These are phyloP conservation scores for Spinus pinus DNA, from an alignment of 2,797 vertebrate genomes.

Conservation along the genomic window DNA sequence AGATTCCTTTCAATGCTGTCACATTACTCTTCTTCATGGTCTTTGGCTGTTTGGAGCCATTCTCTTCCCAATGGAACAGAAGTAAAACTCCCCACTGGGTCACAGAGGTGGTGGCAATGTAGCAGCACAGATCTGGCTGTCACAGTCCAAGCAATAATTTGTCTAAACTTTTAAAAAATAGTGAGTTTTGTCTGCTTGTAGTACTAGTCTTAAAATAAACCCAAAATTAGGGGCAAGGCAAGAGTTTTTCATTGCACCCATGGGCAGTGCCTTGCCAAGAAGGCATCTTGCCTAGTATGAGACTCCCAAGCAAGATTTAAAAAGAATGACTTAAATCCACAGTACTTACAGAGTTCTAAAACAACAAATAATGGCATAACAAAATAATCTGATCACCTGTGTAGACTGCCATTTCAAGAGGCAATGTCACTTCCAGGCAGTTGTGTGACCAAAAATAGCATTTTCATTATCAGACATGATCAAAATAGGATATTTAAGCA, in stretches of 20 bases:
- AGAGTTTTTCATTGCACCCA: neutral
- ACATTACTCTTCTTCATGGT: neutral
- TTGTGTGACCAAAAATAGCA: neutral
- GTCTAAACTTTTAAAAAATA: neutral
- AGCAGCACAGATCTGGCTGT: neutral
- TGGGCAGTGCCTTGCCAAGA: neutral
- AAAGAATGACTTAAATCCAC: neutral
- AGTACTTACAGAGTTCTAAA: neutral
- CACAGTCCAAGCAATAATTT: neutral
- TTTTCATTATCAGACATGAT: neutral
- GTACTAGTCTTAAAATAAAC: neutral
- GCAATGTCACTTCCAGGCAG: neutral
- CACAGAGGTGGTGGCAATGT: neutral
- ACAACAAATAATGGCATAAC: constrained; percentile 1
- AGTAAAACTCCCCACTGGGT: neutral
- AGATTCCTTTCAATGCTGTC: neutral
- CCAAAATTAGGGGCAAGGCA: neutral
- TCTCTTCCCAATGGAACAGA: neutral
- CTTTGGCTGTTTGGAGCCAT: neutral
- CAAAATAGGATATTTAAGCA: neutral
- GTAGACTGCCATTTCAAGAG: neutral
- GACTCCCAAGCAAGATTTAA: neutral
- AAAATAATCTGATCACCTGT: neutral
- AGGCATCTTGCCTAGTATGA: neutral
- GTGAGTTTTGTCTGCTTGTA: neutral